These are phyloP conservation scores for Cydia fagiglandana DNA, from an alignment of 1,140 invertebrate genomes.

Conservation along the genomic window DNA sequence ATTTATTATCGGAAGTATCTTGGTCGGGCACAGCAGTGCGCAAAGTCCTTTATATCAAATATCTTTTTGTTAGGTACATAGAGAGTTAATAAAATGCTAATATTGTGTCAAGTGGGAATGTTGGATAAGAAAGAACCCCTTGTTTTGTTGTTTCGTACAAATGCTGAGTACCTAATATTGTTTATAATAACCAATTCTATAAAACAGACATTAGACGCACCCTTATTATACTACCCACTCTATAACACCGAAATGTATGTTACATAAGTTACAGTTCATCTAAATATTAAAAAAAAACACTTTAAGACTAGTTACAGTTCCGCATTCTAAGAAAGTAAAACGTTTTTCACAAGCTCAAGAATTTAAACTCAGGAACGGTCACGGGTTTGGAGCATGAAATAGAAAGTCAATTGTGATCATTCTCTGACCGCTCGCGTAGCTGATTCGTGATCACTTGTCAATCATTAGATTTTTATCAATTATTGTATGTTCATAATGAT, in stretches of 20 bases:
- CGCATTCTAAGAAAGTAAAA: neutral
- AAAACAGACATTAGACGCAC: no score
- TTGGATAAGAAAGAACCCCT: neutral
- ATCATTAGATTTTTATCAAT: conserved; percentile 18
- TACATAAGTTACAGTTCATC: no score
- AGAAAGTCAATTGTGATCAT: conserved; percentile 49
- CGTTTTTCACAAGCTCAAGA: conserved; percentile 24
- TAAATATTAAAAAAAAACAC: no score
- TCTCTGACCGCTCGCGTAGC: conserved; percentile 12
- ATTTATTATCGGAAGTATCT: conserved; percentile 31
- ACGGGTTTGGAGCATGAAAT: conserved; percentile 55
- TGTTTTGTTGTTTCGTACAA: conserved; percentile 8
- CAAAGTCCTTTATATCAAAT: conserved; percentile 23
- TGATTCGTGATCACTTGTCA: conserved; percentile 9
- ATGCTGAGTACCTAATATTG: neutral
- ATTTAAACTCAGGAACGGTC: conserved; percentile 41
- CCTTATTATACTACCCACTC: no score
- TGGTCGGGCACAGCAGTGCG: neutral
- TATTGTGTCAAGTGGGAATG: conserved; percentile 14
- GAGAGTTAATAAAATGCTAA: conserved; percentile 30
- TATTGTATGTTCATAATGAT: neutral
- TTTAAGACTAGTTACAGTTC: neutral
- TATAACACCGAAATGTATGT: no score
- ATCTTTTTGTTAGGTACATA: neutral
- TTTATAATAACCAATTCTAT: no score